Percentiles rank a stretch among this genome's conserved stretches.
These are phyloP conservation scores for Thunnus albacares DNA, from an alignment of 2,797 vertebrate species.

Conservation along the genomic window DNA sequence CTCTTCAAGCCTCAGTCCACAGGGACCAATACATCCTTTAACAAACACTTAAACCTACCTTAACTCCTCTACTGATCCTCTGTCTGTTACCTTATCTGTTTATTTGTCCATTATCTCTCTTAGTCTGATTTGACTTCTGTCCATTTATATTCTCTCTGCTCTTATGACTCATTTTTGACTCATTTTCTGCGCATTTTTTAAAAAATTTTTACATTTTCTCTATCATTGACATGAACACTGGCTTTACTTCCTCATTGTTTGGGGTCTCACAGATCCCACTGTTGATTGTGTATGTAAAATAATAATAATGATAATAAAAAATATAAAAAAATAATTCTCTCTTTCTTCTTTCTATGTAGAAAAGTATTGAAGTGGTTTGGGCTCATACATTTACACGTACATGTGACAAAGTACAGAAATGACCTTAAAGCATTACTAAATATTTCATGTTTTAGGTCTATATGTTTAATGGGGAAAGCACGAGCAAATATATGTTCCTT, in stretches of 20 bases:
- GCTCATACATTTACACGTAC: neutral
- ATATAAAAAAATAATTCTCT: no score
- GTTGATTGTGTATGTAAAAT: neutral
- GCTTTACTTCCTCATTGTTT: neutral
- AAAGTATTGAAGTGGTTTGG: no score
- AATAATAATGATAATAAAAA: neutral
- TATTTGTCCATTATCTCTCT: constrained; percentile 33
- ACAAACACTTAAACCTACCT: constrained; percentile 86
- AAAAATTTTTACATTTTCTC: neutral
- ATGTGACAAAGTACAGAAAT: neutral
- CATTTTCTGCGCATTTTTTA: neutral
- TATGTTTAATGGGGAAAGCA: neutral
- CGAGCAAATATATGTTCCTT: neutral
- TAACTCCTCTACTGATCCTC: constrained; percentile 69
- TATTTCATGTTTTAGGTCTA: neutral
- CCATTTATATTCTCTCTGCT: neutral
- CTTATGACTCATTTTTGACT: neutral
- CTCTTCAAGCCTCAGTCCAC: constrained; percentile 76
- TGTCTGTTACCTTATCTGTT: constrained; percentile 25
- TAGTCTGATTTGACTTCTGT: constrained; percentile 12
- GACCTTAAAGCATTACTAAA: neutral
- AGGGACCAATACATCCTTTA: constrained; percentile 84
- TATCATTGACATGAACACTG: neutral
- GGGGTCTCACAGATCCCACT: no score
- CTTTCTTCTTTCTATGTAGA: no score